Conservation (phyloP, 2,113 vertebrate species). For the Phalacrocorax aristotelis region DNA sequence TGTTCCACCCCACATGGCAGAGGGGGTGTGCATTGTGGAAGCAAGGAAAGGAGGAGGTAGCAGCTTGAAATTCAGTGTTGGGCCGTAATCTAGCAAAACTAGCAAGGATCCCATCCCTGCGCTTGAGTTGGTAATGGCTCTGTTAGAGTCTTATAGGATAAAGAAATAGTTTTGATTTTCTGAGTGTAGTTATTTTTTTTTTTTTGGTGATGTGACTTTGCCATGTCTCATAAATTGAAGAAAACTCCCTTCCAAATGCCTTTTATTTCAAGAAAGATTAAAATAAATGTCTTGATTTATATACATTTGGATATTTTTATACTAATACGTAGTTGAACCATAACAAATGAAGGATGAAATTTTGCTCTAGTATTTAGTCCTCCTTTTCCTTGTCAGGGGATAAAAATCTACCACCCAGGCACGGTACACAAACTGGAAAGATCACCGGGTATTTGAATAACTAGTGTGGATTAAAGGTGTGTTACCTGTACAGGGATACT, state of each 20-base stretch:
- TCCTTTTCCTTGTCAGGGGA: not conserved
- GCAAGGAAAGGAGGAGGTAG: not conserved
- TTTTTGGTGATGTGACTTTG: not conserved
- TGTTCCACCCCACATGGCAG: fast-evolving
- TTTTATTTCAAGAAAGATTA: not conserved
- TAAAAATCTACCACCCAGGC: not conserved
- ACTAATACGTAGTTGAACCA: not conserved
- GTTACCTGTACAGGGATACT: not conserved
- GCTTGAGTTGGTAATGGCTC: not conserved
- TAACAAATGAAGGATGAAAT: not conserved
- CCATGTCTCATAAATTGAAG: not conserved
- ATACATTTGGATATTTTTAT: not conserved
- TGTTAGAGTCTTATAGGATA: not conserved
- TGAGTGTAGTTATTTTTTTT: not conserved
- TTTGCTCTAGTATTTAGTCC: not conserved
- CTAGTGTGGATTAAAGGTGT: not conserved
- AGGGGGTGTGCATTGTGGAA: fast-evolving
- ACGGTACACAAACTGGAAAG: not conserved
- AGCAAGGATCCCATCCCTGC: not conserved
- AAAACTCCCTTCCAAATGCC: not conserved
- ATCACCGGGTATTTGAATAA: not conserved
- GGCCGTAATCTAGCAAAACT: not conserved
- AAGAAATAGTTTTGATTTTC: not conserved
- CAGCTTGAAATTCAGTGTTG: not conserved
- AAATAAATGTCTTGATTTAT: not conserved